Evolutionary conservation across 2,888 invertebrate genomes (phyloP), one percentile per base, ranked within the genome.

Genomic region (Cylloceria caligata): DNA sequence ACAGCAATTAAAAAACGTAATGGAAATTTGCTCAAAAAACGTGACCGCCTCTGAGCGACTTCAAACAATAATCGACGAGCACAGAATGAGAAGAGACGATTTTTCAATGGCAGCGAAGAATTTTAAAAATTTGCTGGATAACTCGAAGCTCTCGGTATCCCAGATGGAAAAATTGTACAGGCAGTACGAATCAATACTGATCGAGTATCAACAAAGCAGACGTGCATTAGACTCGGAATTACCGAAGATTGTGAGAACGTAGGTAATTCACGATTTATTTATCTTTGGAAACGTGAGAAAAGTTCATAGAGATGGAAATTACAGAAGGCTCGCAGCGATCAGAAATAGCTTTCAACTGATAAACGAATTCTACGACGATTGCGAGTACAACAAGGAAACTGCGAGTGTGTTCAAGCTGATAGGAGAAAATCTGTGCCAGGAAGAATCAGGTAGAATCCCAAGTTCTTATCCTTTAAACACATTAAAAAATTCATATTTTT

Each of bases 101-200:
- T 88, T 89, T 39, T 65, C 77, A 1, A 68, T 81, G 4, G 89
- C 88, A 6, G 83, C 85, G 27, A 85, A 72, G 47, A 89, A 89
- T 67, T 89, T 89, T 2, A 86, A 86, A 62, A 83, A 81, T 45
- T 85, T 88, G 52, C 79, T 89, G n/a, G 79, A 84, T 13, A 79
- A 80, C 27, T 79, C 86, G 1, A 87, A 80, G 73, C 77, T 88
- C 24, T 86, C 86, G 16, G 6, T 82, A 0, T 73, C 82, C 1
- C 89, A 88, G 80, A 84, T 89, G 81, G 83, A 88, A 36, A 89
- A 88, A 65, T 65, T 89, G 52, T 85, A 84, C 49, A 65, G 81
- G 6, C 89, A 89, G 69, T 88, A 87, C 42, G 83, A 87, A 13
- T 49, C 39, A 2, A 88, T 89, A 68, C 57, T 88, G 55, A 78